Conservation (phyloP, 2,888 invertebrate species). For the Plebejus anna region DNA sequence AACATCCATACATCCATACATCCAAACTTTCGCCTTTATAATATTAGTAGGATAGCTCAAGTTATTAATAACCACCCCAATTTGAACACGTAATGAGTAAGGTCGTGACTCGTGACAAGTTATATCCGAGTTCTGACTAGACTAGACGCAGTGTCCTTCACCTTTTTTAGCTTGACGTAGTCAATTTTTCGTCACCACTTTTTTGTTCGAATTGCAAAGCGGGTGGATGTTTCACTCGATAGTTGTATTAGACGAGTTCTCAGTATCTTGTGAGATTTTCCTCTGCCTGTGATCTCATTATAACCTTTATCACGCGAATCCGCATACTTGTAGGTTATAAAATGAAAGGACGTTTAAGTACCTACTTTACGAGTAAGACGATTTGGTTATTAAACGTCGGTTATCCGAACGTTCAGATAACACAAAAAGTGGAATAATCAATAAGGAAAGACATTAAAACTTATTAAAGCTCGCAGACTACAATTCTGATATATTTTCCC, state of each 20-base stretch:
- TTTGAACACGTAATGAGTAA: background rate
- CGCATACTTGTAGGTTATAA: background rate
- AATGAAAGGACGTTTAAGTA: constrained; percentile 1
- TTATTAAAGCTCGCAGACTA: background rate
- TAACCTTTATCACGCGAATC: constrained; percentile 1
- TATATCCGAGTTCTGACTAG: background rate
- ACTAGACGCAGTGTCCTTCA: background rate
- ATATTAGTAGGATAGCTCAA: too few relatives aligned
- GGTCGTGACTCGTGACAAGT: background rate
- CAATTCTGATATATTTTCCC: background rate
- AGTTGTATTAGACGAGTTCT: constrained; percentile 7
- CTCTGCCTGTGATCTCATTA: background rate
- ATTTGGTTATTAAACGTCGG: constrained; percentile 4
- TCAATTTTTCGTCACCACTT: background rate
- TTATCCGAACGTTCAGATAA: background rate
- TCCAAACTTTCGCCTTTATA: too few relatives aligned
- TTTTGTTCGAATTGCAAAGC: background rate
- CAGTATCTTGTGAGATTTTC: background rate
- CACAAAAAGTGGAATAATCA: background rate
- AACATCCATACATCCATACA: too few relatives aligned
- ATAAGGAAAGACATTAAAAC: background rate
- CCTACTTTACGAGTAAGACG: background rate
- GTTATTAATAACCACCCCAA: constrained; percentile 19
- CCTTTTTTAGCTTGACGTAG: background rate
- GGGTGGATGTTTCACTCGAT: background rate